Evolutionary conservation across 2,797 vertebrate genomes (phyloP).

Genomic region (Myiothlypis chrysogaster): DNA sequence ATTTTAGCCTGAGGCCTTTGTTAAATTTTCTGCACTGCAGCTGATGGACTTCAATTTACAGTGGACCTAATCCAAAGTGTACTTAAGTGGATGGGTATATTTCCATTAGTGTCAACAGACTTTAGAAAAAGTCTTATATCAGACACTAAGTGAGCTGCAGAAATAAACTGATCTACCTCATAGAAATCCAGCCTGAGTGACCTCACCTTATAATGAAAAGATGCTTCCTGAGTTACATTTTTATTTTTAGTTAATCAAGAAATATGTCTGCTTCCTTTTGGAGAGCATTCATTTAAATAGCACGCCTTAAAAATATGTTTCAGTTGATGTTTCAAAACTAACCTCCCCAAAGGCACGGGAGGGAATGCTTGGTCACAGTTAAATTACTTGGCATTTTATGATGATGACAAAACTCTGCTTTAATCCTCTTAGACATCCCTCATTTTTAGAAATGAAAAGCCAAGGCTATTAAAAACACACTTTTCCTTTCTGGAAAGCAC

Average conservation of each 20-base stretch:
- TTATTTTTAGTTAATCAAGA: background rate
- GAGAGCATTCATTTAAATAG: background rate
- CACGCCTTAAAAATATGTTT: background rate
- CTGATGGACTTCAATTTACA: constrained; percentile 17
- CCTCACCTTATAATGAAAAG: background rate
- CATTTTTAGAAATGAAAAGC: background rate
- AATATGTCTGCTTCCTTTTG: background rate
- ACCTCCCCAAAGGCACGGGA: background rate
- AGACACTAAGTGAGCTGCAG: background rate
- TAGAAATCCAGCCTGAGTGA: background rate
- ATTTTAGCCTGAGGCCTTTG: constrained; percentile 7
- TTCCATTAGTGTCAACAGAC: background rate
- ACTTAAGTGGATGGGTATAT: background rate
- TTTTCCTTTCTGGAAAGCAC: background rate
- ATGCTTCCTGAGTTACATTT: background rate
- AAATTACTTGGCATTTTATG: background rate
- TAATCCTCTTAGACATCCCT: background rate
- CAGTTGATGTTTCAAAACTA: background rate
- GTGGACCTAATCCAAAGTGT: constrained; percentile 1
- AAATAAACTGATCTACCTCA: background rate
- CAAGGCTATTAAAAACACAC: background rate
- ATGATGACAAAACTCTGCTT: background rate
- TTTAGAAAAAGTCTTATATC: background rate
- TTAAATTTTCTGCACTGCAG: constrained; percentile 16
- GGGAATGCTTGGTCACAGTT: background rate